Evolutionary conservation across 2,113 vertebrate genomes (phyloP).

Genomic region (Xiphias gladius): DNA sequence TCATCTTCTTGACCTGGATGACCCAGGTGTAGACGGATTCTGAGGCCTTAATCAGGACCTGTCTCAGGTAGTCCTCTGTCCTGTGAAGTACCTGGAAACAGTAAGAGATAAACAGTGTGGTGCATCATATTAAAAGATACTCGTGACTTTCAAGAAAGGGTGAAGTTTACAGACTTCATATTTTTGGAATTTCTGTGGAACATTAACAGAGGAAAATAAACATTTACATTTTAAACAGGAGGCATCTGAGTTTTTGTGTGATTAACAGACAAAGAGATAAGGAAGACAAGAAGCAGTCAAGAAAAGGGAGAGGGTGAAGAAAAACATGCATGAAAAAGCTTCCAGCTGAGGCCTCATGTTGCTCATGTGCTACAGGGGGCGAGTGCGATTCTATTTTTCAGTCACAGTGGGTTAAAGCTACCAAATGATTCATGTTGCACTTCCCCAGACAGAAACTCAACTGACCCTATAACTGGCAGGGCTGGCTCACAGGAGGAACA

Average conservation of each 20-base stretch:
- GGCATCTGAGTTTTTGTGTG: background rate
- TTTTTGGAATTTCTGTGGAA: background rate
- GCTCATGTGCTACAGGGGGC: slow-evolving; percentile 74
- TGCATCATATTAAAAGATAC: background rate
- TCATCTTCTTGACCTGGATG: slow-evolving; percentile 98
- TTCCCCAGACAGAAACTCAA: slow-evolving; percentile 2
- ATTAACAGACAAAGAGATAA: background rate
- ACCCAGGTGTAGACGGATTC: slow-evolving; percentile 92
- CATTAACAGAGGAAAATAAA: background rate
- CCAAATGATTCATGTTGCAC: slow-evolving; percentile 19
- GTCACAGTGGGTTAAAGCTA: slow-evolving; percentile 34
- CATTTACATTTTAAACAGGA: background rate
- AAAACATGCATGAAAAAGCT: background rate
- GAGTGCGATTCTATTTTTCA: slow-evolving; percentile 40
- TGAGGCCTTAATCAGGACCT: slow-evolving; percentile 93
- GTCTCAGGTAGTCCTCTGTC: slow-evolving; percentile 94
- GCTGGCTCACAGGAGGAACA: background rate
- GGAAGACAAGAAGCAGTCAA: background rate
- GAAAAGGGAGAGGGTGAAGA: background rate
- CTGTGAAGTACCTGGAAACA: slow-evolving; percentile 90
- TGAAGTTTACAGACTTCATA: background rate
- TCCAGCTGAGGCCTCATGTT: slow-evolving; percentile 59
- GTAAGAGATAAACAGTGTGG: background rate
- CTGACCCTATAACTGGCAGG: background rate
- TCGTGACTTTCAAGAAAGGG: background rate